Conservation (phyloP, 2,888 invertebrate genomes). For the Thelaira solivaga region DNA sequence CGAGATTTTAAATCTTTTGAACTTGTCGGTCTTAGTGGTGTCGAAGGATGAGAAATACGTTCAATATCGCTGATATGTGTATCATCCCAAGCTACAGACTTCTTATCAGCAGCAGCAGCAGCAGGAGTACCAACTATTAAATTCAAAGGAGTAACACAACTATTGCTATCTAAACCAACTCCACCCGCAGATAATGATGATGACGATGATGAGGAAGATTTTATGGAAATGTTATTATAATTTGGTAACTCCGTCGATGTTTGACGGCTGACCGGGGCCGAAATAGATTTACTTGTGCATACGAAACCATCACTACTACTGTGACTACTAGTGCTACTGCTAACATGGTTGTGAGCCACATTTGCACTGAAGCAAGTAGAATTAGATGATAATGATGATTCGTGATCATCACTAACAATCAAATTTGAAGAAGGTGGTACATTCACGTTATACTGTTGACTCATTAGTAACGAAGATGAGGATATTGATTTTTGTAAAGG, state of each 20-base stretch:
- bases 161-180: conserved; percentile 66
- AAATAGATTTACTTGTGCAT: conserved; percentile 62
- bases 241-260: conserved; percentile 68
- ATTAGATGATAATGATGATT: conserved; percentile 59
- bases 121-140: conserved; percentile 64
- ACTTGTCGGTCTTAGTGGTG: conserved; percentile 67
- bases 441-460: conserved; percentile 25
- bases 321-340: conserved; percentile 16
- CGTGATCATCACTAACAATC: conserved; percentile 8
- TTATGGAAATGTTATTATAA: conserved; percentile 44
- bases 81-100: conserved; percentile 71
- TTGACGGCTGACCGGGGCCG: conserved; percentile 73
- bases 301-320: conserved; percentile 64
- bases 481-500: conserved; percentile 75
- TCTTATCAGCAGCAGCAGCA: conserved; percentile 52
- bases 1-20: conserved; percentile 68
- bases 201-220: conserved; percentile 5
- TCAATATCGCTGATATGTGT: conserved; percentile 66
- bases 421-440: not conserved
- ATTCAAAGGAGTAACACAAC: conserved; percentile 70
- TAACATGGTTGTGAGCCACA: conserved; percentile 8
- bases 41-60: conserved; percentile 68
- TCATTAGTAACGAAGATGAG: conserved; percentile 71
- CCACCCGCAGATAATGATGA: conserved; percentile 22
- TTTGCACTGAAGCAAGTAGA: not conserved